A percentile compares a stretch with the other conserved stretches of the same genome.
Conservation (phyloP, 2,113 vertebrate species). For the Hirundichthys speculiger region DNA sequence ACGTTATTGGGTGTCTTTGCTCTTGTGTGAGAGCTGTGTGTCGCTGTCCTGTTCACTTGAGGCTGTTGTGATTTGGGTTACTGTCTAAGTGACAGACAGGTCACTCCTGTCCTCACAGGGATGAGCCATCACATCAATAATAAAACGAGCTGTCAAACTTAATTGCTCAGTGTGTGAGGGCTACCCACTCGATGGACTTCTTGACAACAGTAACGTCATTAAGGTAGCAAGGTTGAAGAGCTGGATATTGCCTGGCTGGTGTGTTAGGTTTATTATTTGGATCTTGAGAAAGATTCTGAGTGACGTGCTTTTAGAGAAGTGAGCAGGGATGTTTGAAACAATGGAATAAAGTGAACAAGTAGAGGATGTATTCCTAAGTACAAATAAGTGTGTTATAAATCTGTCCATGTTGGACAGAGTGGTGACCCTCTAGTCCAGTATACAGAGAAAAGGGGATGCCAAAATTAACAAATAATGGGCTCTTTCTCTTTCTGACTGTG, state of each 20-base stretch:
- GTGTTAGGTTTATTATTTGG: slow-evolving; percentile 22
- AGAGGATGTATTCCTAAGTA: neutral
- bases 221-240: slow-evolving; percentile 21
- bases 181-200: slow-evolving; percentile 17
- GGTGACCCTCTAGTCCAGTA: no score
- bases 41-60: slow-evolving; percentile 40
- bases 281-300: slow-evolving; percentile 32
- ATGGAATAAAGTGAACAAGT: slow-evolving; percentile 6
- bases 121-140: slow-evolving; percentile 53
- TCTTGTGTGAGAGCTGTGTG: slow-evolving; percentile 8
- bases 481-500: no score
- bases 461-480: no score
- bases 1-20: slow-evolving; percentile 2
- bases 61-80: slow-evolving; percentile 55
- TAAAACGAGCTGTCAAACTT: slow-evolving; percentile 58
- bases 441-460: no score
- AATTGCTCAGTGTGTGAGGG: slow-evolving; percentile 24
- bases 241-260: slow-evolving; percentile 37
- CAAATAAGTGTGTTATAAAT: no score
- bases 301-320: slow-evolving; percentile 11
- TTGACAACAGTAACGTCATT: slow-evolving; percentile 42
- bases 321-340: slow-evolving; percentile 23
- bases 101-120: slow-evolving; percentile 54
- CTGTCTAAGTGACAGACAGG: slow-evolving; percentile 59
- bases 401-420: no score